Conservation (phyloP, 2,797 vertebrate species). For the Halcyon chelicuti region DNA sequence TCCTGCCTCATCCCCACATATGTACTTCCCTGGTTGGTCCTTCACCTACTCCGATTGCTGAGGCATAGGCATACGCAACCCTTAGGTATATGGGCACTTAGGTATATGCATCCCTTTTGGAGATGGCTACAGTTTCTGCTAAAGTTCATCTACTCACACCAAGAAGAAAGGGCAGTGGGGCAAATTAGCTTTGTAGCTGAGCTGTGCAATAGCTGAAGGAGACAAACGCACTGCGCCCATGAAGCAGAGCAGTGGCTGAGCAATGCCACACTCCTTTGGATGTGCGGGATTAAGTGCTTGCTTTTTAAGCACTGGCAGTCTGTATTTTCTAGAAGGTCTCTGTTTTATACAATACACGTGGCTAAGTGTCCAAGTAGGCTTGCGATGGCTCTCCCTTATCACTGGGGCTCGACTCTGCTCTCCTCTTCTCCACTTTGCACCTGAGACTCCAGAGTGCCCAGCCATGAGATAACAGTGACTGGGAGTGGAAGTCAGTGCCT, state of each 20-base stretch:
- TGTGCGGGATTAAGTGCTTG: background rate
- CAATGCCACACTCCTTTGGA: background rate
- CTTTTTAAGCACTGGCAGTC: background rate
- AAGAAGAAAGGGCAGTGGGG: background rate
- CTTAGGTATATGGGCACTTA: background rate
- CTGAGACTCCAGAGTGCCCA: background rate
- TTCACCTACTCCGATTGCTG: background rate
- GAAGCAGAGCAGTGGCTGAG: background rate
- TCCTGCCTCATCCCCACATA: background rate
- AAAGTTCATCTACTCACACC: background rate
- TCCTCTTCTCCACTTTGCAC: background rate
- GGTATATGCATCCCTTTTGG: background rate
- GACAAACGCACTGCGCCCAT: rapidly evolving
- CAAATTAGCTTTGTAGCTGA: background rate
- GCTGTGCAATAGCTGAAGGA: background rate
- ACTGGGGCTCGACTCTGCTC: background rate
- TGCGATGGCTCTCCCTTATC: background rate
- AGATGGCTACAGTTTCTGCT: background rate
- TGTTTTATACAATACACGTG: rapidly evolving
- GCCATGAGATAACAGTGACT: rapidly evolving
- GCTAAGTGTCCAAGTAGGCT: background rate
- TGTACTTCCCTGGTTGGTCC: background rate
- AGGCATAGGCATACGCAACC: background rate
- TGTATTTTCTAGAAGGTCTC: background rate
- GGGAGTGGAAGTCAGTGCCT: background rate